A percentile compares a stretch with the other conserved stretches of the same genome.
Evolutionary conservation across 2,113 vertebrate genomes (phyloP).

Genomic region (Platycercus adscitus): DNA sequence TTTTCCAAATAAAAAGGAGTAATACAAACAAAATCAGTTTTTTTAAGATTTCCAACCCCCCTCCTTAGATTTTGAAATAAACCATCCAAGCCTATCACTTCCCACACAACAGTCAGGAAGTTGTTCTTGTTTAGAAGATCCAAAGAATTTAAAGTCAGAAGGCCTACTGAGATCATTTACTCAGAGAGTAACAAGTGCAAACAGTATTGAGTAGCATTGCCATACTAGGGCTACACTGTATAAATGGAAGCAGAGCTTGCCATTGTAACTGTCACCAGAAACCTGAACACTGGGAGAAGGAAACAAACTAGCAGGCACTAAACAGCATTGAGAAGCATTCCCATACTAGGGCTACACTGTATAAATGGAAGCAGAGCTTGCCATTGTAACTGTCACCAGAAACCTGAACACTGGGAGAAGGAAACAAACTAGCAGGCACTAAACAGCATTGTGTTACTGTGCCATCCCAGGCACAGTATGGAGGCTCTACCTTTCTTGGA

Average conservation of each 20-base stretch:
- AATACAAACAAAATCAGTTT: neutral
- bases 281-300: accelerated
- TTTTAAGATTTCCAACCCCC: neutral
- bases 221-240: no score
- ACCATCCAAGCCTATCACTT: neutral
- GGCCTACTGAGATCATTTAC: neutral
- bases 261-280: neutral
- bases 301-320: neutral
- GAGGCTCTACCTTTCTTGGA: neutral
- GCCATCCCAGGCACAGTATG: neutral
- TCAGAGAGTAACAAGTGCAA: neutral
- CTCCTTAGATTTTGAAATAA: neutral
- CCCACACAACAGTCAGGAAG: neutral
- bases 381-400: neutral
- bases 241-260: neutral
- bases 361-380: neutral
- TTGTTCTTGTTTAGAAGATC: neutral
- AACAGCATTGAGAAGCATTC: neutral
- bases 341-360: no score
- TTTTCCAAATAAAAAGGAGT: neutral
- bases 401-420: neutral
- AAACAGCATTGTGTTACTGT: neutral
- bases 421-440: neutral
- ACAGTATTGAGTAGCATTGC: neutral
- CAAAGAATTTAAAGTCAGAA: neutral